Percentiles rank a stretch among this genome's conserved stretches.
Evolutionary conservation across 2,797 vertebrate genomes (phyloP).

Genomic region (Dendrocincla tyrannina): DNA sequence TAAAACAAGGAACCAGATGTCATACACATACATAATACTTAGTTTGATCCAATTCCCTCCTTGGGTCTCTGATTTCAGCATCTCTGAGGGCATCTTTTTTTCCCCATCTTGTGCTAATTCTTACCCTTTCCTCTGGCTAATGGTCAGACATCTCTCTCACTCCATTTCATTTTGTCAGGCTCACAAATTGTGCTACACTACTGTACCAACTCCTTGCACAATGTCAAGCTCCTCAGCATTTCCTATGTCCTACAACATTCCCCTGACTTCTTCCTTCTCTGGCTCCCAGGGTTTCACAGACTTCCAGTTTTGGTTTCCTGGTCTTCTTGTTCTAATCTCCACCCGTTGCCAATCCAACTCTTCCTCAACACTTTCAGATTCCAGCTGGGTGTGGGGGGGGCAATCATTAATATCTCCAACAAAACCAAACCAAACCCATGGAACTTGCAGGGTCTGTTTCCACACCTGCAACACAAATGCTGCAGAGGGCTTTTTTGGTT

Average conservation of each 20-base stretch:
- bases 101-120: background rate
- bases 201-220: background rate
- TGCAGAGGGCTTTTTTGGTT: background rate
- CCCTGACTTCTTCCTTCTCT: background rate
- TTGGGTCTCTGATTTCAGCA: background rate
- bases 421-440: background rate
- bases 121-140: background rate
- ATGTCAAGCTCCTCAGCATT: background rate
- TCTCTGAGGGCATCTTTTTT: background rate
- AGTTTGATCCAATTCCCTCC: background rate
- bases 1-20: background rate
- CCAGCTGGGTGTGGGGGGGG: background rate
- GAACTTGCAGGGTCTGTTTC: background rate
- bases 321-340: background rate
- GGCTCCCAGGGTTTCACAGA: background rate
- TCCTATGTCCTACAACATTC: background rate
- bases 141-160: background rate
- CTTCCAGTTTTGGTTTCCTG: background rate
- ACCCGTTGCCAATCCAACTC: background rate
- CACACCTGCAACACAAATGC: background rate
- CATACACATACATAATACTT: background rate
- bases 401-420: background rate
- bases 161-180: background rate
- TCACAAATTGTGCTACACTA: background rate
- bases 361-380: background rate